Evolutionary conservation across 35 echinoderm and acorn worm species (phyloP), one percentile per base, ranked within the genome.

Genomic region (Lytechinus pictus): DNA sequence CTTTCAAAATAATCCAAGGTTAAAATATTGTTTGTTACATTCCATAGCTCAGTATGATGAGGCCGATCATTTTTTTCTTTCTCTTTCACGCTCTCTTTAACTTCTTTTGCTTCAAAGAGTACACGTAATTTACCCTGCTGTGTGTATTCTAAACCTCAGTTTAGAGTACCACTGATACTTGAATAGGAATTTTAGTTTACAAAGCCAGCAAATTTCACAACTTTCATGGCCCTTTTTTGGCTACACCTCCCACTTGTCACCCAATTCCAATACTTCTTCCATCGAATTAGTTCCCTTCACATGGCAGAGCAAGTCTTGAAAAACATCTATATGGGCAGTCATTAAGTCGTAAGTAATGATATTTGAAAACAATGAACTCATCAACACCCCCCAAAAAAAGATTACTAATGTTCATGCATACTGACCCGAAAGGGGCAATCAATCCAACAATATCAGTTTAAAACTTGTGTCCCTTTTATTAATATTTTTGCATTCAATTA

Each of bases 181-280:
- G 66, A 79, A 79, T 79, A 79, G 66, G 66, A 79, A n/a, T 79
- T n/a, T 79, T 79, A 79, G 66, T 7, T 7, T 24, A 71, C 19
- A 79, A n/a, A 79, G 66, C 66, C 66, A 79, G 66, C n/a, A 24
- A 79, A 79, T 79, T 79, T 79, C 66, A 79, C 66, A 79, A 79
- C 66, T 79, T 79, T 79, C 66, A 79, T 79, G 66, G 66, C 66
- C 66, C 66, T 79, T 79, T 24, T 79, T 8, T 24, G 21, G 19
- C 6, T 71, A 71, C 66, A 79, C 66, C 66, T 79, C 66, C 66
- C n/a, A 7, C 14, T 79, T 79, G 66, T 79, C 66, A 79, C 66
- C 21, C 66, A 7, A 79, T 79, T 24, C 66, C 66, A 79, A 79
- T 79, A 79, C n/a, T 79, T 79, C 19, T 79, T 79, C 19, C 66